A percentile compares a stretch with the other conserved stretches of the same genome.
Evolutionary conservation across 2,113 vertebrate species (phyloP).

Genomic region (Paratilapia polleni): DNA sequence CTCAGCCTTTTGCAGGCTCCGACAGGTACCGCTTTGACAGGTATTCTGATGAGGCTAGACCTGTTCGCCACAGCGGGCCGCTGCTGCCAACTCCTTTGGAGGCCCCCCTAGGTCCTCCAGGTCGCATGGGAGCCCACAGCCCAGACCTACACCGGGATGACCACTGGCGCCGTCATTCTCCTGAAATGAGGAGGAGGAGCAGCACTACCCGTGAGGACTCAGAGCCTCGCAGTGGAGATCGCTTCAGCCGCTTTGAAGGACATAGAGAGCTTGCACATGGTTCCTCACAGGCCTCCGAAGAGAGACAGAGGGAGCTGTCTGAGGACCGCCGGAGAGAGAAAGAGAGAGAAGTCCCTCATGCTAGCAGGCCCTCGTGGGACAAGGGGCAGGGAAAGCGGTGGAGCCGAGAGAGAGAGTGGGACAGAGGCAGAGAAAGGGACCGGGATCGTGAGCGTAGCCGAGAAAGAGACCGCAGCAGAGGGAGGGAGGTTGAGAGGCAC

Average conservation of each 20-base stretch:
- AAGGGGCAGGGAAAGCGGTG: conserved; percentile 79
- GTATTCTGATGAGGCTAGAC: conserved; percentile 81
- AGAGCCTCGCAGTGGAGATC: conserved; percentile 76
- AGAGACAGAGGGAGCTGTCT: conserved; percentile 80
- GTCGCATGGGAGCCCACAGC: conserved; percentile 81
- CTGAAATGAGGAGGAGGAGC: conserved; percentile 86
- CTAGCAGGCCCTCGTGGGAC: conserved; percentile 78
- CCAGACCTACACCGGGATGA: conserved; percentile 82
- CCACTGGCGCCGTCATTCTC: conserved; percentile 80
- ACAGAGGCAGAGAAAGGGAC: conserved; percentile 72
- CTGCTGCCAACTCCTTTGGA: conserved; percentile 86
- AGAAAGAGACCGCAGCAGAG: conserved; percentile 61
- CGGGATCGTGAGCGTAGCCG: conserved; percentile 60
- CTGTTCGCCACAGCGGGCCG: conserved; percentile 82
- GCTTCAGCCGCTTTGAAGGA: conserved; percentile 86
- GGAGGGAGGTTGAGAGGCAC: conserved; percentile 52
- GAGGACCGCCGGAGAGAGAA: conserved; percentile 87
- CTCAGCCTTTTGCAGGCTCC: conserved; percentile 84
- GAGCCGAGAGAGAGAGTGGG: conserved; percentile 83
- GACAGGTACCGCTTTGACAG: conserved; percentile 88
- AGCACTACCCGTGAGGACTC: conserved; percentile 77
- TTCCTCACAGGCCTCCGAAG: conserved; percentile 77
- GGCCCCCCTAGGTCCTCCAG: conserved; percentile 72
- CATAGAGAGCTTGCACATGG: conserved; percentile 74
- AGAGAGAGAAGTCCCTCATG: conserved; percentile 72